These are phyloP conservation scores for Danaus melanippus DNA, from an alignment of 1,140 invertebrate species.

Conservation along the genomic window DNA sequence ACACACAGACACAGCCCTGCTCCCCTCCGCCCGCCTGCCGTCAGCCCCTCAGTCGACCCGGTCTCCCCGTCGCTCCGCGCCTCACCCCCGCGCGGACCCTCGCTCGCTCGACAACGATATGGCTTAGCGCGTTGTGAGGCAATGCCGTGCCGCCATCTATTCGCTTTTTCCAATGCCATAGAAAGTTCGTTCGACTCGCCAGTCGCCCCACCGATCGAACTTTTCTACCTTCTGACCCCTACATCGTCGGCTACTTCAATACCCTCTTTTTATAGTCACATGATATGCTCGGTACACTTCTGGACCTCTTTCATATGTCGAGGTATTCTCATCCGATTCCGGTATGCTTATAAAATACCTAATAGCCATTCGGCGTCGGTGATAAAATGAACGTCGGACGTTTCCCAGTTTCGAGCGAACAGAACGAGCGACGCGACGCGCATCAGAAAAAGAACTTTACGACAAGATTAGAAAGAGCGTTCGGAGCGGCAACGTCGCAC, in stretches of 20 bases:
- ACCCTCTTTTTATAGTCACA: too few species aligned
- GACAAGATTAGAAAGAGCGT: slow-evolving; percentile 71
- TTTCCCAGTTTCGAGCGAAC: slow-evolving; percentile 65
- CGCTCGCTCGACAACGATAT: slow-evolving; percentile 43
- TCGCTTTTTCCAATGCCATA: slow-evolving; percentile 66
- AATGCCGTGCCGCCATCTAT: slow-evolving; percentile 62
- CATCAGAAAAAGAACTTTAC: slow-evolving; percentile 72
- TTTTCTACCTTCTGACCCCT: slow-evolving; percentile 47
- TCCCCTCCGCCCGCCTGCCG: slow-evolving; percentile 19
- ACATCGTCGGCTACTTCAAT: too few species aligned
- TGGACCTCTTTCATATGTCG: too few species aligned
- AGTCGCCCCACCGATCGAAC: slow-evolving; percentile 45
- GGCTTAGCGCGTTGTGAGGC: slow-evolving; percentile 59
- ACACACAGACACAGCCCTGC: slow-evolving; percentile 30
- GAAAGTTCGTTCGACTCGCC: slow-evolving; percentile 66
- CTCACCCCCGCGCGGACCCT: slow-evolving; percentile 26
- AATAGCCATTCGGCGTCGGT: slow-evolving; percentile 44
- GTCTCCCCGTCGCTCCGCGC: slow-evolving; percentile 20
- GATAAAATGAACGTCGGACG: slow-evolving; percentile 66
- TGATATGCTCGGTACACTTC: too few species aligned
- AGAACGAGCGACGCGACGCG: slow-evolving; percentile 64
- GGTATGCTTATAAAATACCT: slow-evolving; percentile 53
- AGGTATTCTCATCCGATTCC: too few species aligned
- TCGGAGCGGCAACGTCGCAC: slow-evolving; percentile 62
- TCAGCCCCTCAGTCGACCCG: slow-evolving; percentile 6